Percentiles rank a stretch among this genome's conserved stretches.
Evolutionary conservation across 2,888 invertebrate species (phyloP).

Genomic region (Mythimna lalbum): DNA sequence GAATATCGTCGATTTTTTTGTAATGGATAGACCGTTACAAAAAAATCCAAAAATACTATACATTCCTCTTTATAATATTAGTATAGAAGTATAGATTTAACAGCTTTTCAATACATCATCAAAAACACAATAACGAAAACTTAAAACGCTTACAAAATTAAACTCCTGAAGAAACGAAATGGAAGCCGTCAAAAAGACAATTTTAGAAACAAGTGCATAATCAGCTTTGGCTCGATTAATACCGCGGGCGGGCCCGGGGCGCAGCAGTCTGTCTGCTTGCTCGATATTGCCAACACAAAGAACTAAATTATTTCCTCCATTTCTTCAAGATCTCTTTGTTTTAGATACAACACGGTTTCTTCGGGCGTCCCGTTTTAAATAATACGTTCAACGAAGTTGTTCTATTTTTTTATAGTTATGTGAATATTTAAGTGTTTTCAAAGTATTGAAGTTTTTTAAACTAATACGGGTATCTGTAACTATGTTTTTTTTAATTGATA

Average conservation of each 20-base stretch:
- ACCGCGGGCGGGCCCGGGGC: slow-evolving; percentile 81
- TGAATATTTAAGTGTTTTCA: neutral
- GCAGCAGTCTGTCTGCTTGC: slow-evolving; percentile 70
- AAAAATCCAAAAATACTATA: too few relatives aligned
- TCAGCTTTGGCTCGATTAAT: slow-evolving; percentile 89
- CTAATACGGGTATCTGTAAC: too few relatives aligned
- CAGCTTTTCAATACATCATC: neutral
- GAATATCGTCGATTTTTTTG: too few relatives aligned
- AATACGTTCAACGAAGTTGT: slow-evolving; percentile 38
- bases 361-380: slow-evolving; percentile 49
- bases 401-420: slow-evolving; percentile 37
- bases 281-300: slow-evolving; percentile 87
- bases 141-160: slow-evolving; percentile 63
- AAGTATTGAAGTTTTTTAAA: neutral
- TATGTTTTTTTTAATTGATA: too few relatives aligned
- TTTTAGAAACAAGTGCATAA: slow-evolving; percentile 83
- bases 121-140: slow-evolving; percentile 24
- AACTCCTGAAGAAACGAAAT: slow-evolving; percentile 70
- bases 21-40: too few relatives aligned
- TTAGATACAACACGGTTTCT: slow-evolving; percentile 77
- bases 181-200: slow-evolving; percentile 76
- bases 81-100: too few relatives aligned
- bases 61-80: too few relatives aligned
- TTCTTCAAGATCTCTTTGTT: slow-evolving; percentile 84
- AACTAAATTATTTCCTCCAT: slow-evolving; percentile 88